phyloP scores from a whole-genome alignment of 2,888 invertebrate species.

The Dryobotodes eremita region DNA sequence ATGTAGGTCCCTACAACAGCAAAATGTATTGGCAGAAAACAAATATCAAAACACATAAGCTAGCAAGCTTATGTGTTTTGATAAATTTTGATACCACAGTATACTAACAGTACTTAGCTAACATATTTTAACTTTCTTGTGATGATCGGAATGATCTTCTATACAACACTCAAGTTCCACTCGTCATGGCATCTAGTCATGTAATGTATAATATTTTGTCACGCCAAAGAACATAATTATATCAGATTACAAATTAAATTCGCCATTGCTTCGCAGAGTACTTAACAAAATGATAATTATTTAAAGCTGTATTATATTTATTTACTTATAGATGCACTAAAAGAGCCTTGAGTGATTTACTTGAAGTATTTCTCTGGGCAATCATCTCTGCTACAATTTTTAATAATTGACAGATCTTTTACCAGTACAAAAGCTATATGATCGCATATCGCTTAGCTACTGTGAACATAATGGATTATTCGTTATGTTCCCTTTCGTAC shows the following conservation, averaged over 20 bases:
- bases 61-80: not conserved
- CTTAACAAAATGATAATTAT: not conserved
- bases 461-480: not conserved
- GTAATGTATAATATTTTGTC: not conserved
- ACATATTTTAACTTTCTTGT: not conserved
- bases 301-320: not conserved
- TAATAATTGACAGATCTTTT: not conserved
- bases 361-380: not conserved
- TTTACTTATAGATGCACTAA: not conserved
- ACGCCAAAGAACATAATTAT: slow-evolving; percentile 2
- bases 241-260: slow-evolving; percentile 43
- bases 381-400: not conserved
- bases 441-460: slow-evolving; percentile 11
- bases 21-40: not conserved
- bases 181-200: not conserved
- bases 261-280: slow-evolving; percentile 50
- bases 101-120: not conserved
- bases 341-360: not conserved
- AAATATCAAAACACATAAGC: no score
- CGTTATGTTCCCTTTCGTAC: not conserved
- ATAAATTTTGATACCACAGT: not conserved
- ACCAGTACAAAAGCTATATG: not conserved
- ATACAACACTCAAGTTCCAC: not conserved
- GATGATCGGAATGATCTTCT: not conserved
- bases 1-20: slow-evolving; percentile 2